These are phyloP conservation scores for Mythimna loreyi DNA, from an alignment of 2,888 invertebrate genomes.

Conservation along the genomic window DNA sequence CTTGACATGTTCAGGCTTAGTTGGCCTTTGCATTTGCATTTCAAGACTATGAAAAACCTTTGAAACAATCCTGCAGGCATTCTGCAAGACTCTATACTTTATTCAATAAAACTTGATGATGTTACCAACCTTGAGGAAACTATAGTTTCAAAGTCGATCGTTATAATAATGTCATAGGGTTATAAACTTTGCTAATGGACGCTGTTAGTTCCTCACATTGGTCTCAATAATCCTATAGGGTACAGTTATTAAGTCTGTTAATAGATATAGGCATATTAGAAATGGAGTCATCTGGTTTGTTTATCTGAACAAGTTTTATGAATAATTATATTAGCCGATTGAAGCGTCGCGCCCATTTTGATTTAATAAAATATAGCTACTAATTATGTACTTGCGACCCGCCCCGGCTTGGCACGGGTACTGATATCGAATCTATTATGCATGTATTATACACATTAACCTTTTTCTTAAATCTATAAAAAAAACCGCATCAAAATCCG, in stretches of 20 bases:
- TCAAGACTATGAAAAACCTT: too few species aligned
- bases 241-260: background rate
- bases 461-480: too few species aligned
- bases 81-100: background rate
- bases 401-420: too few species aligned
- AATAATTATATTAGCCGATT: too few species aligned
- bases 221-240: background rate
- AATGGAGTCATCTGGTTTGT: background rate
- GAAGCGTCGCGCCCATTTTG: too few species aligned
- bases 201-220: background rate
- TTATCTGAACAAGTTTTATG: background rate
- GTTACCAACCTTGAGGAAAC: conserved; percentile 19
- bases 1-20: too few species aligned
- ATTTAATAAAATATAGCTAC: too few species aligned
- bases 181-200: conserved; percentile 11
- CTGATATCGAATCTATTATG: too few species aligned
- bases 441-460: too few species aligned
- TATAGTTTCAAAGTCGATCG: conserved; percentile 15
- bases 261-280: background rate
- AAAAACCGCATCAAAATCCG: too few species aligned
- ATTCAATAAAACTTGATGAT: conserved; percentile 20
- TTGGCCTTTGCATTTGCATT: too few species aligned
- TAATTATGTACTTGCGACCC: too few species aligned
- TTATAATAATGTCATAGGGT: conserved; percentile 13
- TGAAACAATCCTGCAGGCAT: background rate